phyloP scores from a whole-genome alignment of 1,140 invertebrate species.

The Anastrepha obliqua region DNA sequence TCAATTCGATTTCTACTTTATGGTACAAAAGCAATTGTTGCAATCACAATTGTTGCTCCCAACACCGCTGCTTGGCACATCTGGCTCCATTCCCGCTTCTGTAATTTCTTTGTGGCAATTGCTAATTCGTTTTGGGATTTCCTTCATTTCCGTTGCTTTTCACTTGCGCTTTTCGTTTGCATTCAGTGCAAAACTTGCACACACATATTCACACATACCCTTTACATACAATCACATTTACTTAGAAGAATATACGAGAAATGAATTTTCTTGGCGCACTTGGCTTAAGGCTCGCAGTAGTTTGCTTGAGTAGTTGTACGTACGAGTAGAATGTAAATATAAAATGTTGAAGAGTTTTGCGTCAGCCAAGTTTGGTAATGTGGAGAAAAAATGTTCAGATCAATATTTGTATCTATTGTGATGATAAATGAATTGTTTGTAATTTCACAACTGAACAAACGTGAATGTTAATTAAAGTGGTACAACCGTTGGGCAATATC shows the following conservation, averaged over 20 bases:
- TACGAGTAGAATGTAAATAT: no score
- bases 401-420: no score
- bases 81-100: neutral
- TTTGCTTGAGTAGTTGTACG: no score
- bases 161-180: neutral
- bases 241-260: neutral
- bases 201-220: neutral
- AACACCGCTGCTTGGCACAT: neutral
- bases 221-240: neutral
- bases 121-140: slow-evolving; percentile 41
- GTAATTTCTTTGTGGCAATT: slow-evolving; percentile 17
- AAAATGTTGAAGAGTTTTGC: no score
- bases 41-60: neutral
- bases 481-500: no score
- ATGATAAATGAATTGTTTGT: no score
- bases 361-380: no score
- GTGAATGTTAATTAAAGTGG: no score
- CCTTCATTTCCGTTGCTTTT: neutral
- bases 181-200: no score
- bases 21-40: neutral
- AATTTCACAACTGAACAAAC: no score
- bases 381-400: no score
- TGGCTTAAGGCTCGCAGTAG: neutral
- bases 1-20: neutral
- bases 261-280: neutral